These are phyloP conservation scores for Diaprepes abbreviatus DNA, from an alignment of 2,888 invertebrate genomes.

Conservation along the genomic window DNA sequence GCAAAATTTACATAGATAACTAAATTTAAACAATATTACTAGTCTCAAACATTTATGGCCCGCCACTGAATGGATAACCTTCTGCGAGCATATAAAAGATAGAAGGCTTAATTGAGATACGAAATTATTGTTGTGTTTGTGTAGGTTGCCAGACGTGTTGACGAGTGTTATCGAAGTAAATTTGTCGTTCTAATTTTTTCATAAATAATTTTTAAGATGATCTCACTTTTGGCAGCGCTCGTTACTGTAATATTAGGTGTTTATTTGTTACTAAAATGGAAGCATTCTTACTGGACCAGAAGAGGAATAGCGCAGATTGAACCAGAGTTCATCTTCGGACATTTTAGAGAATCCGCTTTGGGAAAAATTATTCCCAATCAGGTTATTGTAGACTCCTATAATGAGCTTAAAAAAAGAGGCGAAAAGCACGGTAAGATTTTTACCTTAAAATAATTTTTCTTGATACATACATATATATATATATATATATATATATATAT, in stretches of 20 bases:
- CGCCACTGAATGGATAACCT: no score
- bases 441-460: no score
- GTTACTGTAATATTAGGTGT: background rate
- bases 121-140: no score
- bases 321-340: constrained; percentile 27
- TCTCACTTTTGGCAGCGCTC: background rate
- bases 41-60: no score
- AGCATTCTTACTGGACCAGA: constrained; percentile 27
- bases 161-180: background rate
- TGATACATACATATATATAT: no score
- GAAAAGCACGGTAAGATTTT: constrained; percentile 23
- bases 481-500: no score
- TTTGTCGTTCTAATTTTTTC: no score
- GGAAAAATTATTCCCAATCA: constrained; percentile 8
- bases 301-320: constrained; percentile 24
- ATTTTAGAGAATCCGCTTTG: constrained; percentile 9
- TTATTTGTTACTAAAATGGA: constrained; percentile 16
- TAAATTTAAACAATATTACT: no score
- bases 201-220: constrained; percentile 11
- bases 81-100: no score
- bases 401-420: constrained; percentile 15
- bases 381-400: constrained; percentile 16
- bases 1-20: no score
- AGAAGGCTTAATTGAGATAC: no score
- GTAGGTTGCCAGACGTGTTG: no score